Evolutionary conservation across 1,140 invertebrate genomes (phyloP).

Genomic region (Orchesella cincta): DNA sequence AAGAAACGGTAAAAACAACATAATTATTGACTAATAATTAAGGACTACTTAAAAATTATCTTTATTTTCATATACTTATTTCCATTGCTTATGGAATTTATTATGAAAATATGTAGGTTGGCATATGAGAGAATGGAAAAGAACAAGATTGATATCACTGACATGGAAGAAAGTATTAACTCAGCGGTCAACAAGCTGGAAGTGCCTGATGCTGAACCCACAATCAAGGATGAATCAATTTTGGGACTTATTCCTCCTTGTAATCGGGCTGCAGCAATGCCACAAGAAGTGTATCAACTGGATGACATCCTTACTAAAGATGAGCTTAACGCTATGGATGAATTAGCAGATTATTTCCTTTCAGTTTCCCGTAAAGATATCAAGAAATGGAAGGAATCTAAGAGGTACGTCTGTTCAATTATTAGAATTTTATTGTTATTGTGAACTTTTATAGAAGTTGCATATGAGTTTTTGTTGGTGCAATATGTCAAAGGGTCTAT

Average conservation of each 20-base stretch:
- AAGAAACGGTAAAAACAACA: constrained; percentile 36
- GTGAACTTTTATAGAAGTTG: neutral
- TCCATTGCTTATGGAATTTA: too few relatives aligned
- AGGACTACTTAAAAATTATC: neutral
- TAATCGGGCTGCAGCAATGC: constrained; percentile 38
- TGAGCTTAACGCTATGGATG: constrained; percentile 44
- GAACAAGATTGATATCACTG: constrained; percentile 32
- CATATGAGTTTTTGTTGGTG: neutral
- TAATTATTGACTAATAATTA: too few relatives aligned
- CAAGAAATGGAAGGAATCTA: constrained; percentile 32
- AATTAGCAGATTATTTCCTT: constrained; percentile 31
- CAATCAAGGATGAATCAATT: constrained; percentile 36
- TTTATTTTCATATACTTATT: too few relatives aligned
- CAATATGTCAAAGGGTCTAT: too few relatives aligned
- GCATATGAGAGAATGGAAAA: constrained; percentile 44
- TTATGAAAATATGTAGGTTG: too few relatives aligned
- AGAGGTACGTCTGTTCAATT: constrained; percentile 34
- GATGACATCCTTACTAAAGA: constrained; percentile 38
- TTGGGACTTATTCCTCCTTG: constrained; percentile 44
- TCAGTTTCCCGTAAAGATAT: constrained; percentile 25
- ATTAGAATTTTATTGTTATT: neutral
- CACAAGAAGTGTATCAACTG: constrained; percentile 42
- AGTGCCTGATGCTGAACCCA: neutral
- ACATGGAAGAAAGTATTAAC: constrained; percentile 46
- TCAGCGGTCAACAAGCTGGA: constrained; percentile 33